Evolutionary conservation across 1,140 invertebrate species (phyloP), one percentile per base, ranked within the genome.

Genomic region (Battus philenor): DNA sequence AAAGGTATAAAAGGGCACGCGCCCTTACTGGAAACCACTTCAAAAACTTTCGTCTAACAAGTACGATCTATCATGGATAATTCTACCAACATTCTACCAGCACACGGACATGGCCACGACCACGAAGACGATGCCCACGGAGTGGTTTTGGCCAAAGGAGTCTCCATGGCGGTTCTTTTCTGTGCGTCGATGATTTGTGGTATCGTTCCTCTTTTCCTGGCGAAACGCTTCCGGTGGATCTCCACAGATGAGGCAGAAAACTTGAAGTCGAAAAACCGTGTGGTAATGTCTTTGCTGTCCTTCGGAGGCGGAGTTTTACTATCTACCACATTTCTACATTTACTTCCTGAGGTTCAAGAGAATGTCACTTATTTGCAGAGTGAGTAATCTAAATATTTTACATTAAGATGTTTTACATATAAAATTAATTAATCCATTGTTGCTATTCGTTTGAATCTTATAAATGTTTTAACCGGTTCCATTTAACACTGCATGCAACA

Each of bases 281-380:
- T 80, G 4, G 71, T 82, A 4, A 73, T 79, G 61, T 67, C 71
- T 1, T 53, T 97, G 8, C 87, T 96, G 16, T 95, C 94, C 47
- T 95, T 97, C 61, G 96, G 96, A 2, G 97, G 95, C 3, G 97
- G 97, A 1, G 95, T 98, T 1, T 88, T 98, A 12, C 82, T 98
- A 41, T 92, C 92, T 22, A 98, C 96, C 1, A 96, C 94, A 1
- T 95, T 98, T 64, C 73, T 97, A 11, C 96, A 98, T 72, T 84
- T 98, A 45, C 80, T 98, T 9, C 96, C 96, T 0, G 97, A 98
- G 86, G 92, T 97, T 0, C 86, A 90, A 27, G 91, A 94, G 64
- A 89, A 88, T 9, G 85, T 93, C 1, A 75, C 89, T 6, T 64
- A 87, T 43, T 71, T 93, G 13, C 82, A 89, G 32, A 56, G 84